These are phyloP conservation scores for Corydoras maculifer DNA, from an alignment of 2,113 vertebrate species.

Conservation along the genomic window DNA sequence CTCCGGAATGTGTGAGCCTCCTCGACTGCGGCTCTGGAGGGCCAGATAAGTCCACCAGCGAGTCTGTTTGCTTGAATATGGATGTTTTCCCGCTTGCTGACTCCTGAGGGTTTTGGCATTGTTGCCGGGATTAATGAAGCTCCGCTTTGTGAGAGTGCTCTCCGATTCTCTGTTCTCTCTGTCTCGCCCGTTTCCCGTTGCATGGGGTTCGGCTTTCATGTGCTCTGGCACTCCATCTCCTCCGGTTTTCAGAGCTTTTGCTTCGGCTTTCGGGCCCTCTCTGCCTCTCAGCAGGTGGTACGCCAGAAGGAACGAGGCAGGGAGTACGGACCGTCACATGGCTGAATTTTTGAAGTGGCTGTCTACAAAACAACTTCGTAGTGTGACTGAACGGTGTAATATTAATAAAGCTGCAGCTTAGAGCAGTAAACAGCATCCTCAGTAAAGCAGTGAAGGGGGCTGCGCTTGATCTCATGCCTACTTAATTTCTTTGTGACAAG, in stretches of 20 bases:
- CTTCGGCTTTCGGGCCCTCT: not conserved
- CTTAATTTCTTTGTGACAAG: too few relatives aligned
- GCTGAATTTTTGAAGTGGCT: too few relatives aligned
- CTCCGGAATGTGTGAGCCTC: constrained; percentile 60
- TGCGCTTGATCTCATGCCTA: too few relatives aligned
- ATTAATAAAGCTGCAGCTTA: too few relatives aligned
- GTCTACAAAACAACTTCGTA: too few relatives aligned
- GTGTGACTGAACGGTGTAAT: too few relatives aligned
- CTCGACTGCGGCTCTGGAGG: constrained; percentile 59
- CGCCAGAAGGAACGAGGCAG: not conserved
- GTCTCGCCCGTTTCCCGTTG: not conserved
- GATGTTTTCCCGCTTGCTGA: constrained; percentile 43
- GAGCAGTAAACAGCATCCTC: too few relatives aligned
- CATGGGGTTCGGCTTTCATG: not conserved
- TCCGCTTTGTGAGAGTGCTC: constrained; percentile 34
- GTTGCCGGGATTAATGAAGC: constrained; percentile 49
- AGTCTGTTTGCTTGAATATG: constrained; percentile 55
- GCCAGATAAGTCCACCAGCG: constrained; percentile 60
- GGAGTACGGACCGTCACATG: not conserved
- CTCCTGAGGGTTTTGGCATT: constrained; percentile 42
- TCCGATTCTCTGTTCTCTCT: constrained; percentile 21
- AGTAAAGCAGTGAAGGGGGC: too few relatives aligned
- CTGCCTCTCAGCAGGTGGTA: not conserved
- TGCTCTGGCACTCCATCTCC: not conserved
- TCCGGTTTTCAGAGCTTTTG: not conserved